Evolutionary conservation across 2,888 invertebrate species (phyloP), one percentile per base, ranked within the genome.

Genomic region (Ptychoptera contaminata): DNA sequence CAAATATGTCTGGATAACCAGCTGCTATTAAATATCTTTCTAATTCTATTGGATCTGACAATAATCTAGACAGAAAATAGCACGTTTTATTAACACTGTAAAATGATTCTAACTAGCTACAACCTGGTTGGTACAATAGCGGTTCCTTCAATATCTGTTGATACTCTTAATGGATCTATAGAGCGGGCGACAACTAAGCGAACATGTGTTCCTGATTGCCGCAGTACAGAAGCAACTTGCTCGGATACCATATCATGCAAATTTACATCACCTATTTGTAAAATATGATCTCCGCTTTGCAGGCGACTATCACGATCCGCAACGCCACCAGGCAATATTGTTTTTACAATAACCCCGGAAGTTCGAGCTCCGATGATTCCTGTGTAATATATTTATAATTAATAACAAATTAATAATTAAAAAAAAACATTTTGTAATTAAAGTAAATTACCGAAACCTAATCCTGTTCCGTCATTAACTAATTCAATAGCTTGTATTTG

Each of bases 311-410:
- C 96, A 54, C 91, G 77, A 67, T 97, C 96, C 8, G 98, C 96
- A 3, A 96, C 93, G 44, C 97, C 97, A 7, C 94, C 97, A 1
- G 94, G 92, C 47, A 97, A 70, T 53, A 98, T 96, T 12, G 97
- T 97, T 67, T 98, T 98, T 11, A 98, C 96, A 50, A 98, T 96
- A n/a, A 98, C 97, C 7, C 98, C 97, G 52, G 96, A 94, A 53
- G 92, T 92, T 54, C 94, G 79, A 41, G 88, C 90, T 16, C 97
- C 97, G 58, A 98, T 94, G 57, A 98, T 98, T 48, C 93, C 40
- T 40, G n/a, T n/a, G n/a, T n/a, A n/a, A n/a, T n/a, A 34, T 12
- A 8, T 70, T 70, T 32, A 34, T 31, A 9, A 44, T 11, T 30
- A 41, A 6, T 12, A 31, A 9, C n/a, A 29, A 23, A 40, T 37